A percentile compares a stretch with the other conserved stretches of the same genome.
phyloP scores from a whole-genome alignment of 2,888 invertebrate genomes.

The Adelphocoris suturalis region DNA sequence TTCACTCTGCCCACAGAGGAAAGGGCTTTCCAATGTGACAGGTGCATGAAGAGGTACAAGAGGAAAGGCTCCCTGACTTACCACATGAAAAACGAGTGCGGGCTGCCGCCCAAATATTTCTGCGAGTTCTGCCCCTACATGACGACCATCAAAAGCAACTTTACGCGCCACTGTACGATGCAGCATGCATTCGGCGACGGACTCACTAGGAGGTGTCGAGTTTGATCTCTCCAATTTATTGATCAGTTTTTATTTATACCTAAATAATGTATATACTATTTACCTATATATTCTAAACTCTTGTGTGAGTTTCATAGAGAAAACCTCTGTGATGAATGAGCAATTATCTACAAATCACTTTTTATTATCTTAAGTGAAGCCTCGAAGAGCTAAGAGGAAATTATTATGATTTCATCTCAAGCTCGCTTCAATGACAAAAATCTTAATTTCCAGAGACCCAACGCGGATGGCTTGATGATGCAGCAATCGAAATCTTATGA shows the following conservation, averaged over 20 bases:
- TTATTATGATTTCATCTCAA: too few species aligned
- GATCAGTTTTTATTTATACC: neutral
- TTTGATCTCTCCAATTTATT: neutral
- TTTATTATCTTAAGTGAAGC: too few species aligned
- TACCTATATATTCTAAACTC: too few species aligned
- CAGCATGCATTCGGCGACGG: constrained; percentile 75
- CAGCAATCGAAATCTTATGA: too few species aligned
- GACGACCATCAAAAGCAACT: constrained; percentile 76
- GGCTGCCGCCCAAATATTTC: constrained; percentile 76
- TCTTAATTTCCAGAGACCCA: too few species aligned
- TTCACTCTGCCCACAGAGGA: constrained; percentile 2
- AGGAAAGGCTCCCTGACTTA: constrained; percentile 79
- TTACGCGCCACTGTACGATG: constrained; percentile 77
- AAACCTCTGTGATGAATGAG: too few species aligned
- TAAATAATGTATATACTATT: too few species aligned
- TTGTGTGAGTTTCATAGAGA: too few species aligned
- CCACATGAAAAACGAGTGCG: constrained; percentile 82
- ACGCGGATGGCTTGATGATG: too few species aligned
- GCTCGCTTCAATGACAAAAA: too few species aligned
- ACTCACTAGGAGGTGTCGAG: neutral
- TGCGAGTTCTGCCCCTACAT: constrained; percentile 73
- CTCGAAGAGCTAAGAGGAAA: too few species aligned
- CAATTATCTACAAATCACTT: too few species aligned
- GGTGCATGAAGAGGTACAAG: constrained; percentile 75
- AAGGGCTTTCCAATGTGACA: constrained; percentile 67